Conservation (phyloP, 2,797 vertebrate species). For the Sphenopsis melanotis region DNA sequence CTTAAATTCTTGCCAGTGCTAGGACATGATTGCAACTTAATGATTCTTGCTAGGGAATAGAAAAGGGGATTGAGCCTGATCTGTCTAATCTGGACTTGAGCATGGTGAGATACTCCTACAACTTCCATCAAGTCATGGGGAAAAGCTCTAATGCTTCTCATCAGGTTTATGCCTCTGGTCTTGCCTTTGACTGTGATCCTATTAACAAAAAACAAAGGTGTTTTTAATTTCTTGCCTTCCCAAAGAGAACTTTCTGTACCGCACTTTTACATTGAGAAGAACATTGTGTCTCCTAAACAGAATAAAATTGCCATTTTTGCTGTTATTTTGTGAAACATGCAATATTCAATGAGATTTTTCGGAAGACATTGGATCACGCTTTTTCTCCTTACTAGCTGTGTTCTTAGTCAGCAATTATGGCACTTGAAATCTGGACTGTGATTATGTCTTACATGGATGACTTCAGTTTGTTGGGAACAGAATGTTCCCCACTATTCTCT, state of each 20-base stretch:
- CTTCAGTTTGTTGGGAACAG: not conserved
- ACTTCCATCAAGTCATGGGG: not conserved
- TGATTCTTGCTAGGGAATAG: not conserved
- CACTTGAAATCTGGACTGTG: not conserved
- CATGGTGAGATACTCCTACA: fast-evolving
- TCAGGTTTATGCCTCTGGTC: not conserved
- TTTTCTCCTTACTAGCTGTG: not conserved
- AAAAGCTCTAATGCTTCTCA: not conserved
- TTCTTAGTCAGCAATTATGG: not conserved
- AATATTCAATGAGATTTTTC: not conserved
- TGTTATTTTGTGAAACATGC: not conserved
- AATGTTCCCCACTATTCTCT: not conserved
- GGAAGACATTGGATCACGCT: not conserved
- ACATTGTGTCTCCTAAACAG: not conserved
- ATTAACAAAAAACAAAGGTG: not conserved
- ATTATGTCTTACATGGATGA: not conserved
- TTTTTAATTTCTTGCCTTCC: not conserved
- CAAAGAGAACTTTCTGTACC: not conserved
- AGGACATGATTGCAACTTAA: not conserved
- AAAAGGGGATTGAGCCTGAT: not conserved
- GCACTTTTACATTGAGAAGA: not conserved
- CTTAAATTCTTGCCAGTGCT: not conserved
- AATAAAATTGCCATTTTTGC: not conserved
- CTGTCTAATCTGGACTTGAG: not conserved
- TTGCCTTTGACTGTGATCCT: not conserved